phyloP scores from a whole-genome alignment of 2,888 invertebrate genomes.

The Dendrolimus houi region DNA sequence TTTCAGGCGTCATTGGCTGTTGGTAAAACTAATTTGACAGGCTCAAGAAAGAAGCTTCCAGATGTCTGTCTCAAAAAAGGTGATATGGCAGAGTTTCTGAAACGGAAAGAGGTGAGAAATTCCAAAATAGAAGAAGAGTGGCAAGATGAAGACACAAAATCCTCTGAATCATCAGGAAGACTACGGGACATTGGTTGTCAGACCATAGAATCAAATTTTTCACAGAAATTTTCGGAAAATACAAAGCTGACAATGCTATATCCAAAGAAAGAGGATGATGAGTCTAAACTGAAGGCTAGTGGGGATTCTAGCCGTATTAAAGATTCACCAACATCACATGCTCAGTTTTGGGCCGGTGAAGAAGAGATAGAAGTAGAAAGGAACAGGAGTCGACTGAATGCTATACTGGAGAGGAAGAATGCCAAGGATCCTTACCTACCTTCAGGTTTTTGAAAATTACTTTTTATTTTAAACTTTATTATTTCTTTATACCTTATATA shows the following conservation, averaged over 20 bases:
- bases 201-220: constrained; percentile 54
- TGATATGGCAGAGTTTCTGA: constrained; percentile 65
- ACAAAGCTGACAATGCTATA: constrained; percentile 65
- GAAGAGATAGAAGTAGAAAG: constrained; percentile 43
- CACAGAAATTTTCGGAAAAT: constrained; percentile 51
- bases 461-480: no score
- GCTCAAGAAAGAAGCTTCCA: constrained; percentile 39
- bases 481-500: no score
- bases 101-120: constrained; percentile 53
- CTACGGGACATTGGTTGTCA: constrained; percentile 63
- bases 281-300: constrained; percentile 55
- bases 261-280: constrained; percentile 55
- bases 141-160: constrained; percentile 39
- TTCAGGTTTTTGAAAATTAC: constrained; percentile 30
- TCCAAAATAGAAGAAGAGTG: constrained; percentile 31
- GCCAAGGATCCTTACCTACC: constrained; percentile 62
- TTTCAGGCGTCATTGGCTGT: constrained; percentile 27
- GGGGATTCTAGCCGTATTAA: constrained; percentile 46
- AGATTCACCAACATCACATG: constrained; percentile 23
- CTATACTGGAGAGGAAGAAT: constrained; percentile 59
- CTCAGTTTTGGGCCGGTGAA: constrained; percentile 39
- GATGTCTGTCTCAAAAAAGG: constrained; percentile 59
- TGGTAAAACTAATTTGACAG: constrained; percentile 46
- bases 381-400: constrained; percentile 49
- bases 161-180: constrained; percentile 43